Conservation (phyloP, 2,113 vertebrate genomes). For the Calidris pugnax region DNA sequence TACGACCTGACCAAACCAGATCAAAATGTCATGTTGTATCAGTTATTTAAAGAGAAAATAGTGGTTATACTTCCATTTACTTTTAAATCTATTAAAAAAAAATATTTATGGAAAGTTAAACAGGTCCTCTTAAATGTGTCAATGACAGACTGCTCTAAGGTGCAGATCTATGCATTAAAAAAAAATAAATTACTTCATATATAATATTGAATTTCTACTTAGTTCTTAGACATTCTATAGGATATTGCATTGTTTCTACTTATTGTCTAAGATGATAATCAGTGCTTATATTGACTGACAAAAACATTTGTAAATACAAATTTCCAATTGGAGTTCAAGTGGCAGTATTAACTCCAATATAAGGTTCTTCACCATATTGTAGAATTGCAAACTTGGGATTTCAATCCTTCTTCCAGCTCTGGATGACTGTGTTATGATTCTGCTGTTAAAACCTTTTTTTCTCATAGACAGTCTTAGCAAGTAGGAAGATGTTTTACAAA, state of each 20-base stretch:
- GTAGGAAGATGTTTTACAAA: background rate
- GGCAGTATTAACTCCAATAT: background rate
- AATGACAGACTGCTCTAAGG: background rate
- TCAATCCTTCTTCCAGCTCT: background rate
- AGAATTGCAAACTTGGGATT: background rate
- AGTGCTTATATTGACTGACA: background rate
- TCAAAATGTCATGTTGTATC: background rate
- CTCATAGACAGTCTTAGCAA: background rate
- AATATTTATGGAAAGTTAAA: background rate
- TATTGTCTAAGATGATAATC: background rate
- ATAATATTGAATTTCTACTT: background rate
- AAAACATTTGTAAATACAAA: background rate
- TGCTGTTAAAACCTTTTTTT: background rate
- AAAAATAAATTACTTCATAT: background rate
- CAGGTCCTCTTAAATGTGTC: background rate
- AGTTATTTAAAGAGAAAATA: background rate
- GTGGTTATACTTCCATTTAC: background rate
- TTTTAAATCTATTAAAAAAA: background rate
- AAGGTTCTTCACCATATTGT: background rate
- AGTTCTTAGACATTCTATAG: background rate
- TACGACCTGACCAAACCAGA: constrained; percentile 19
- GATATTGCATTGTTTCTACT: background rate
- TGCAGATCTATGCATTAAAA: background rate
- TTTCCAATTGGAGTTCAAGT: background rate
- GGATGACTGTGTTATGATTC: background rate